These are phyloP conservation scores for Reticulitermes lucifugus DNA, from an alignment of 2,888 invertebrate species.

Conservation along the genomic window DNA sequence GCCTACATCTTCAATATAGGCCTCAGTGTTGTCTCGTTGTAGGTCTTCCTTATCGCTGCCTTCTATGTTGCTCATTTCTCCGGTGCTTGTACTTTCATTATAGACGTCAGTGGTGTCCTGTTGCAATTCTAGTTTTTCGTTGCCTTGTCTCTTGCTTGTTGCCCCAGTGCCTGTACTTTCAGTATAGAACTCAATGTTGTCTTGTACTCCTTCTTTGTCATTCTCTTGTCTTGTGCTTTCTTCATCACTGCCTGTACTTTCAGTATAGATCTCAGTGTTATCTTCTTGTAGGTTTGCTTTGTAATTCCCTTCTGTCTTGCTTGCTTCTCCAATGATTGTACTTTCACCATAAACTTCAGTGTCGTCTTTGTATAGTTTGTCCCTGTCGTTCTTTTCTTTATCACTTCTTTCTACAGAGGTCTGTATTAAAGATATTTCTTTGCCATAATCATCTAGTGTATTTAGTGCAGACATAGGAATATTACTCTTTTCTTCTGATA, in stretches of 20 bases:
- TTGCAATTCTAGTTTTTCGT: neutral
- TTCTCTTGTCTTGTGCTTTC: neutral
- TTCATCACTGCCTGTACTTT: too few relatives aligned
- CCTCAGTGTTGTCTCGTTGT: too few relatives aligned
- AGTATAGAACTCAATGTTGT: neutral
- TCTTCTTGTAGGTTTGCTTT: neutral
- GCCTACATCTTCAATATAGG: too few relatives aligned
- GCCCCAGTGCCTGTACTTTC: neutral
- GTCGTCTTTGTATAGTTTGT: neutral
- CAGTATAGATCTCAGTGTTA: too few relatives aligned
- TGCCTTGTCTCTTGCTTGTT: neutral
- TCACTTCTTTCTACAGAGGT: neutral
- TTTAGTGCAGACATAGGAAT: neutral
- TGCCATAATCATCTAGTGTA: neutral
- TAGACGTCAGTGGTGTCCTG: too few relatives aligned
- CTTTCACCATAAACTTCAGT: neutral
- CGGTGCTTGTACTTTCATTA: too few relatives aligned
- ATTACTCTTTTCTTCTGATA: neutral
- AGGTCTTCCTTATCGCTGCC: too few relatives aligned
- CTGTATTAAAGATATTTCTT: neutral
- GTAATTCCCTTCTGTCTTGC: neutral
- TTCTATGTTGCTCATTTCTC: too few relatives aligned
- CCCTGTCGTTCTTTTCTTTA: neutral
- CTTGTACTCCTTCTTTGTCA: neutral
- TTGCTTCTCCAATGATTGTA: neutral